These are phyloP conservation scores for Anguilla pacifica DNA, from an alignment of 2,797 vertebrate genomes.

Conservation along the genomic window DNA sequence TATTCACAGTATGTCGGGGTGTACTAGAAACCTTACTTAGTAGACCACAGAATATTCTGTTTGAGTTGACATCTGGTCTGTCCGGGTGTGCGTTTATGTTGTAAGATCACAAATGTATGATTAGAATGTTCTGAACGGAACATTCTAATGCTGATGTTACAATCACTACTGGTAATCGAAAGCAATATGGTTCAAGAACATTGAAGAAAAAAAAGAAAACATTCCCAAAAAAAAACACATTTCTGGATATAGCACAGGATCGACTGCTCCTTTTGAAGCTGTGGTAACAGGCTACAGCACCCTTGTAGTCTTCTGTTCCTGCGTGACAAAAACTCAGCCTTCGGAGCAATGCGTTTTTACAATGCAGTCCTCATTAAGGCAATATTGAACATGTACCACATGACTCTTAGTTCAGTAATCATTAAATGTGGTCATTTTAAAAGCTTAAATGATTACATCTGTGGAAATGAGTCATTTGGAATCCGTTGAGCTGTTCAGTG, in stretches of 20 bases:
- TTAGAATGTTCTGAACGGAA: too few relatives aligned
- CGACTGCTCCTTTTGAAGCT: not conserved
- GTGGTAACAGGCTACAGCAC: not conserved
- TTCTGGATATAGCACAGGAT: not conserved
- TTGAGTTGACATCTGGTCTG: too few relatives aligned
- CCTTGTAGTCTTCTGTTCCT: not conserved
- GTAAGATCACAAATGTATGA: too few relatives aligned
- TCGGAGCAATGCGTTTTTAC: not conserved
- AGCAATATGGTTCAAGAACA: too few relatives aligned
- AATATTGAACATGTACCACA: conserved; percentile 24
- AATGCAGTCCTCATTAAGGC: not conserved
- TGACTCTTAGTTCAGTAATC: conserved; percentile 15
- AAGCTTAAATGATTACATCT: conserved; percentile 33
- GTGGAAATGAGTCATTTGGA: conserved; percentile 45
- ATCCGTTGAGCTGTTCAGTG: conserved; percentile 33
- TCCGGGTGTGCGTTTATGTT: too few relatives aligned
- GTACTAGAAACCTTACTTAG: not conserved
- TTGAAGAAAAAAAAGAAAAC: too few relatives aligned
- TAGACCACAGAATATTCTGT: not conserved
- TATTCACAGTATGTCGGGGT: not conserved
- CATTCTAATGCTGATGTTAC: too few relatives aligned
- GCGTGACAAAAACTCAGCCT: not conserved
- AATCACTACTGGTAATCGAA: too few relatives aligned
- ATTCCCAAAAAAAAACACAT: not conserved
- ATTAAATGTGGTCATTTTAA: conserved; percentile 33